Evolutionary conservation across 2,888 invertebrate genomes (phyloP), one percentile per base, ranked within the genome.

Genomic region (Andricus curvator): DNA sequence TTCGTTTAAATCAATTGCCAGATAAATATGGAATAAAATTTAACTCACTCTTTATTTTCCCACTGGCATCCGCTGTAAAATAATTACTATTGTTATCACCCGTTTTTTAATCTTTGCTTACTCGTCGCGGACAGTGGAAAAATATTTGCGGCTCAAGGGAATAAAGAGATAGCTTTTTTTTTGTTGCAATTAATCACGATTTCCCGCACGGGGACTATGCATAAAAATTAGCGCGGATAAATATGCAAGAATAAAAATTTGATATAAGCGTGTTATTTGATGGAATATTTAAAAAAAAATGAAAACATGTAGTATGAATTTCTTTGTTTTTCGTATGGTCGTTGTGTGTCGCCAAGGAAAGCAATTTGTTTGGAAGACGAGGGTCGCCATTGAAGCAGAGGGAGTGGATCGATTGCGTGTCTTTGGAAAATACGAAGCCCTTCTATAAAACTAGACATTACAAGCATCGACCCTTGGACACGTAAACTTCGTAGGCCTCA

Each of bases 321-420:
- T 74, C n/a, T 80, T 78, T 80, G 41, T 78, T 80, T 81, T 81
- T 82, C 82, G 67, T 70, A 76, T 79, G 78, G 80, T 81, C 78
- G 82, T 17, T 29, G 48, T 74, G 70, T 78, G 82, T 83, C 83
- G 81, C 82, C 79, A 81, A 66, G 76, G 80, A 79, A 74, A 78
- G 80, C 82, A 83, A 83, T 84, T 84, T 83, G 80, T 81, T 79
- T 79, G 51, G 33, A 56, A 65, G 33, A 74, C 29, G 66, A 67
- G 65, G 80, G 82, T 80, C 78, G 84, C 84, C 81, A 81, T 80
- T 79, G 81, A 81, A 80, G 81, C 82, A 78, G 77, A 78, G 79
- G 79, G 78, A 82, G 81, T 80, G 83, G 80, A 82, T 85, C 83
- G 81, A 83, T 83, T 51, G 62, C 81, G 78, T 77, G 80, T 81